Base-by-base conservation (phyloP, 2,888 invertebrate genomes). In the Drosophila subquinaria region DNA sequence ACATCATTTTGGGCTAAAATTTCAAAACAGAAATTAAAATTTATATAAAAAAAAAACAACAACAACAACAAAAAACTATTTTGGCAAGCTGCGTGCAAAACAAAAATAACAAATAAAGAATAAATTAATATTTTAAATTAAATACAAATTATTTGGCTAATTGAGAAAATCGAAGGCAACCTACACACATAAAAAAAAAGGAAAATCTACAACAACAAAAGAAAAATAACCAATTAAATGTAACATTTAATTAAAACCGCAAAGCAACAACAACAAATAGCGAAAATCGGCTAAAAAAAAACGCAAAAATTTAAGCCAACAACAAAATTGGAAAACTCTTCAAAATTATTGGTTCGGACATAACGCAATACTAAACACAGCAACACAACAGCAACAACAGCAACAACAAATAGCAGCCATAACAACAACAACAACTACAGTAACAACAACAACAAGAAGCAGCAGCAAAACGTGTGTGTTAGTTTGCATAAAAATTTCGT, bases 271-370 rank as follows among this genome's bases (percentile, higher is more conserved):
- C 64, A 81, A 74, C 65, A 67, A 70, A 62, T 40, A 38, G 45
- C 62, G 71, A 73, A 76, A 75, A 70, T 77, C 88, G 62, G 65
- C 68, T 74, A 69, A 72, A 79, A 64, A 79, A 88, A 88, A 82
- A 80, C 76, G 77, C 79, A 78, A 90, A 89, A 90, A 91, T 91
- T 90, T 91, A 90, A 90, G 87, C 79, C 79, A 84, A 73, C 81
- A 86, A 88, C 81, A 80, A 91, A 90, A 90, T 90, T 90, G 90
- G 91, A 88, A 81, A 89, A 87, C 85, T 91, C 88, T 92, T 92
- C 92, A 92, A 92, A 92, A 92, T 92, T 92, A 92, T 92, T 92
- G 92, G 92, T 92, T 92, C 91, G 92, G 92, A 92, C 91, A 91
- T 73, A 86, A 82, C 84, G 91, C 90, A 90, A 88, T 82, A 90